Conservation (phyloP, 2,888 invertebrate genomes). For the Xanthorhoe spadicearia region DNA sequence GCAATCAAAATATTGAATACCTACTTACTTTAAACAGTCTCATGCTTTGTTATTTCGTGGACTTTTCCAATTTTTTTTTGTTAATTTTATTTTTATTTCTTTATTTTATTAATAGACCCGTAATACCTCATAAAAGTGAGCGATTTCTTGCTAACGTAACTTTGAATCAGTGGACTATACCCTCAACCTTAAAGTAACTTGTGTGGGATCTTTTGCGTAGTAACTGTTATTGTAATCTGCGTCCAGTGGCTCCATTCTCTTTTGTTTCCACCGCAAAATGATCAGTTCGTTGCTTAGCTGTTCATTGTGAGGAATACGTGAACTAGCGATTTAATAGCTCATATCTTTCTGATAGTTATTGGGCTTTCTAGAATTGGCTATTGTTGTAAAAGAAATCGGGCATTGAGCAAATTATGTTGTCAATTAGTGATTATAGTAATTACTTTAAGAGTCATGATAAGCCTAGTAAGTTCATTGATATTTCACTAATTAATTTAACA, state of each 20-base stretch:
- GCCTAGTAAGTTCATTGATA: background rate
- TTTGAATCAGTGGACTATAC: slow-evolving; percentile 6
- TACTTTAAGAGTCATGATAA: background rate
- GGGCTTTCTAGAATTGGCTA: slow-evolving; percentile 61
- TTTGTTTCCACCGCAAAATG: slow-evolving; percentile 67
- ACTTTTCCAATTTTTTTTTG: too few relatives aligned
- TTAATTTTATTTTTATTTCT: too few relatives aligned
- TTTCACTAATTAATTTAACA: background rate
- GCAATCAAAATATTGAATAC: too few relatives aligned
- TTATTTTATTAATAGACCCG: too few relatives aligned
- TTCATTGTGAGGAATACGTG: slow-evolving; percentile 61
- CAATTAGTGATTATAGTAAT: slow-evolving; percentile 1
- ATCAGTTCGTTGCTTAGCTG: slow-evolving; percentile 17
- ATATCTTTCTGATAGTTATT: slow-evolving; percentile 61
- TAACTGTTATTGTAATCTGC: slow-evolving; percentile 26
- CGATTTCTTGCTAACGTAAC: too few relatives aligned
- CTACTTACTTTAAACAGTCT: too few relatives aligned
- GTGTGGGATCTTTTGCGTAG: slow-evolving; percentile 46
- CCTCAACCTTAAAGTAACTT: slow-evolving; percentile 40
- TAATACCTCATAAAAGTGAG: too few relatives aligned
- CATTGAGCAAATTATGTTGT: slow-evolving; percentile 43
- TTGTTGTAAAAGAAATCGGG: slow-evolving; percentile 59
- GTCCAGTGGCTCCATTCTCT: slow-evolving; percentile 58
- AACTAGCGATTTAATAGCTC: slow-evolving; percentile 68
- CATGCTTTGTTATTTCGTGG: too few relatives aligned